Percentiles rank a stretch among this genome's conserved stretches.
Conservation (phyloP, 2,888 invertebrate species). For the Nudaria mundana region DNA sequence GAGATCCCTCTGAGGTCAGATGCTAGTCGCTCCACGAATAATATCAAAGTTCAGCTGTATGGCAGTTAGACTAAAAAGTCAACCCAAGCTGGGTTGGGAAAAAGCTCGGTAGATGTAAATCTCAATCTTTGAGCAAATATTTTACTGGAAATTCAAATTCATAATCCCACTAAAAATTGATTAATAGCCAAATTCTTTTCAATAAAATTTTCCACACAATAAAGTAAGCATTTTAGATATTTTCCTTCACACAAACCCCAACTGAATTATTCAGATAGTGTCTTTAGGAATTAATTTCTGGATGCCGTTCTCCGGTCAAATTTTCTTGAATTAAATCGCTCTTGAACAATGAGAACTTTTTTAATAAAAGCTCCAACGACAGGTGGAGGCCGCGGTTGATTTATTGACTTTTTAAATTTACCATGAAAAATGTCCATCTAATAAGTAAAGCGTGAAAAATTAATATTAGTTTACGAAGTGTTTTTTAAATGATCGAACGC, state of each 20-base stretch:
- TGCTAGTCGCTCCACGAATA: too few relatives aligned
- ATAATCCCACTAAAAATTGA: neutral
- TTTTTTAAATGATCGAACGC: slow-evolving; percentile 3
- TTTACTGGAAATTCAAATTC: neutral
- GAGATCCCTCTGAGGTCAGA: too few relatives aligned
- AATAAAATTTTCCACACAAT: neutral
- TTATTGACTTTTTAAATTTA: slow-evolving; percentile 59
- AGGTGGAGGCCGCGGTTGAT: slow-evolving; percentile 57
- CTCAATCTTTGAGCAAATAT: too few relatives aligned
- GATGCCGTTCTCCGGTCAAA: slow-evolving; percentile 38
- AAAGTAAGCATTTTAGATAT: slow-evolving; percentile 8
- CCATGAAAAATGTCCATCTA: slow-evolving; percentile 39
- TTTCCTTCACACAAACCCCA: slow-evolving; percentile 19
- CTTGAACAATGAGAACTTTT: slow-evolving; percentile 59
- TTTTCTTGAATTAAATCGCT: slow-evolving; percentile 52
- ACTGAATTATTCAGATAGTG: slow-evolving; percentile 24
- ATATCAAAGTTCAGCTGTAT: too few relatives aligned
- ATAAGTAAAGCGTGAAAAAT: slow-evolving; percentile 25
- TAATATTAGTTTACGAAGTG: slow-evolving; percentile 21
- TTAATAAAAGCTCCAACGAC: slow-evolving; percentile 63
- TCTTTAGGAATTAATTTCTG: slow-evolving; percentile 27
- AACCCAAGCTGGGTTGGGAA: too few relatives aligned
- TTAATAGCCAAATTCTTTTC: neutral
- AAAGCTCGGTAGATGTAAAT: too few relatives aligned
- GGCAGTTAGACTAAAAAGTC: too few relatives aligned